These are phyloP conservation scores for Pseudolycoriella hygida DNA, from an alignment of 2,888 invertebrate species.

Conservation along the genomic window DNA sequence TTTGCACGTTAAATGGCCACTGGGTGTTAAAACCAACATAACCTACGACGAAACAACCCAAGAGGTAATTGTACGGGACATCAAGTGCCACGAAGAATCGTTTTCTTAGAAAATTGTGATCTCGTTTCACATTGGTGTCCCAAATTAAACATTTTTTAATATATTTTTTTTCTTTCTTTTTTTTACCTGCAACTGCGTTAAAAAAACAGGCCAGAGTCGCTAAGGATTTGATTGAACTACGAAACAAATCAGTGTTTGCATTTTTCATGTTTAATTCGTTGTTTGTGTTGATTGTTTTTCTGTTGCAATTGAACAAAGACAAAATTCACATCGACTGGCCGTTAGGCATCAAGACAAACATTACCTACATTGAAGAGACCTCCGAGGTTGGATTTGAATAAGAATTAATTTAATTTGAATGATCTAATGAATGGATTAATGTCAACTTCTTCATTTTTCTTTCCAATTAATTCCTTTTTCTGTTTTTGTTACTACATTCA, in stretches of 20 bases:
- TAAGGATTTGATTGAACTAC: slow-evolving; percentile 77
- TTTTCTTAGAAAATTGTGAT: neutral
- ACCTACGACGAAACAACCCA: slow-evolving; percentile 77
- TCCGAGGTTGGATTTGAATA: slow-evolving; percentile 52
- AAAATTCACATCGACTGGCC: slow-evolving; percentile 96
- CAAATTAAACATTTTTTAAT: slow-evolving; percentile 11
- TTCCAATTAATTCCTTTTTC: slow-evolving; percentile 7
- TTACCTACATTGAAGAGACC: slow-evolving; percentile 83
- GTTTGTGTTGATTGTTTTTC: slow-evolving; percentile 96
- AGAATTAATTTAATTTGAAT: neutral
- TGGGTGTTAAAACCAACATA: slow-evolving; percentile 85
- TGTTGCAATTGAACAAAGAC: slow-evolving; percentile 98
- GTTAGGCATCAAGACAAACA: slow-evolving; percentile 85
- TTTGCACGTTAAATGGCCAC: slow-evolving; percentile 91
- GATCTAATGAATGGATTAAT: too few relatives aligned
- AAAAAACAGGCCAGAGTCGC: slow-evolving; percentile 63
- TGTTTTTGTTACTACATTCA: neutral
- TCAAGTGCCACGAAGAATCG: neutral
- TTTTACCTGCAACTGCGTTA: neutral
- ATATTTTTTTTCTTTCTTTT: slow-evolving; percentile 11
- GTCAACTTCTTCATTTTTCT: slow-evolving; percentile 7
- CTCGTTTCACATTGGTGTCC: slow-evolving; percentile 1
- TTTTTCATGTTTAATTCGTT: slow-evolving; percentile 99
- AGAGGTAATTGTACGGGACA: slow-evolving; percentile 52
- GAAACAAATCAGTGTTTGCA: slow-evolving; percentile 94